Evolutionary conservation across 1,140 invertebrate genomes (phyloP).

Genomic region (Drosophila takahashii): DNA sequence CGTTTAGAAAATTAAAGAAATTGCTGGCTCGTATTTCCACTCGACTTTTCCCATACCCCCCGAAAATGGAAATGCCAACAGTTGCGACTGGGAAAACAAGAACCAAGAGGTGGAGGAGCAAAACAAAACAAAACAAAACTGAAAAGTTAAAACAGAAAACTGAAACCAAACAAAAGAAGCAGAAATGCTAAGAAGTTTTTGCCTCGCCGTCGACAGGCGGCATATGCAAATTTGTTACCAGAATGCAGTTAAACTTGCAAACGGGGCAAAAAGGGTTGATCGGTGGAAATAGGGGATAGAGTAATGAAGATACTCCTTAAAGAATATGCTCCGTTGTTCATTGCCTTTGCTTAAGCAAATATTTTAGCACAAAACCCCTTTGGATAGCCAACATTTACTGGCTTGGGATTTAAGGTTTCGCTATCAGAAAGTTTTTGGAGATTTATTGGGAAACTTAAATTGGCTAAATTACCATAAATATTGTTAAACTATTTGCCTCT

Average conservation of each 20-base stretch:
- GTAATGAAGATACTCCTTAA: conserved; percentile 63
- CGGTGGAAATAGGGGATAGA: conserved; percentile 2
- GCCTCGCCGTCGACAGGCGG: conserved; percentile 61
- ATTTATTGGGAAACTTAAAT: conserved; percentile 1
- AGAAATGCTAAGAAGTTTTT: conserved; percentile 63
- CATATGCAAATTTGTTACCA: conserved; percentile 70
- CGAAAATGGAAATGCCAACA: conserved; percentile 55
- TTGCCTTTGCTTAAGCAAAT: conserved; percentile 22
- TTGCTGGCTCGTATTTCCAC: conserved; percentile 48
- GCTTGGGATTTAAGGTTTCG: background rate
- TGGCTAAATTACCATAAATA: background rate
- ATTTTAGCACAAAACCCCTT: conserved; percentile 2
- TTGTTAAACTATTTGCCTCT: background rate
- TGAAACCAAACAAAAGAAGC: conserved; percentile 28
- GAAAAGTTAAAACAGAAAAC: conserved; percentile 1
- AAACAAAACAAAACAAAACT: conserved; percentile 40
- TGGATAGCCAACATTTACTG: background rate
- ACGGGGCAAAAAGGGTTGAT: conserved; percentile 16
- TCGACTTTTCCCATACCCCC: conserved; percentile 37
- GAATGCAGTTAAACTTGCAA: conserved; percentile 53
- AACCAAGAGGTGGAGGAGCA: conserved; percentile 13
- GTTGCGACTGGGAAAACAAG: conserved; percentile 40
- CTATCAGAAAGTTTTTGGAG: background rate
- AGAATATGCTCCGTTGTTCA: conserved; percentile 41
- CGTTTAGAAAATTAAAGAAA: conserved; percentile 70